phyloP scores from a whole-genome alignment of 2,888 invertebrate genomes.

The Biston betularia region DNA sequence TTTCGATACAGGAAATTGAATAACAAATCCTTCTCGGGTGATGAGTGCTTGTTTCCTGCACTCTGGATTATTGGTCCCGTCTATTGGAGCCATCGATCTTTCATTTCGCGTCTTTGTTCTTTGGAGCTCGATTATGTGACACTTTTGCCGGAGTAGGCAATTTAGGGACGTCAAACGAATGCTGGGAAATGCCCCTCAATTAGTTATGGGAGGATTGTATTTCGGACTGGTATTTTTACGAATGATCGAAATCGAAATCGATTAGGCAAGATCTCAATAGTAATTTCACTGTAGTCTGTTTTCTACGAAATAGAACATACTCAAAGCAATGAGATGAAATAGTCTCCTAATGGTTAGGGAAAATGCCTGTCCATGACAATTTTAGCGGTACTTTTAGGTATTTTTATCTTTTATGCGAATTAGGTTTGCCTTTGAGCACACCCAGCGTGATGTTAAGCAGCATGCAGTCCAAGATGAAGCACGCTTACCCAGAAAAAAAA shows the following conservation, averaged over 20 bases:
- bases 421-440: no score
- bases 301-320: no score
- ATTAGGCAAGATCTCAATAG: no score
- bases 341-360: no score
- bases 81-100: slow-evolving; percentile 22
- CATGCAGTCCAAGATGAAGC: no score
- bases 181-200: background rate
- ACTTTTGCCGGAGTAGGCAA: slow-evolving; percentile 25
- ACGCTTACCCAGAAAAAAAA: no score
- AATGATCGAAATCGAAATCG: background rate
- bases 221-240: background rate
- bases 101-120: slow-evolving; percentile 33
- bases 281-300: no score
- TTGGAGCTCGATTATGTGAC: slow-evolving; percentile 22
- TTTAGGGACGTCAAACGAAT: slow-evolving; percentile 7
- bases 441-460: no score
- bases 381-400: no score
- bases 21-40: slow-evolving; percentile 44
- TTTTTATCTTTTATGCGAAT: no score
- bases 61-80: slow-evolving; percentile 33
- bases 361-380: no score
- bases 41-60: slow-evolving; percentile 44
- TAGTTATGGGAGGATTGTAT: background rate
- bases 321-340: no score
- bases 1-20: slow-evolving; percentile 48